Base-by-base conservation (phyloP, 1,140 invertebrate genomes). In the Macrocentrus cingulum region DNA sequence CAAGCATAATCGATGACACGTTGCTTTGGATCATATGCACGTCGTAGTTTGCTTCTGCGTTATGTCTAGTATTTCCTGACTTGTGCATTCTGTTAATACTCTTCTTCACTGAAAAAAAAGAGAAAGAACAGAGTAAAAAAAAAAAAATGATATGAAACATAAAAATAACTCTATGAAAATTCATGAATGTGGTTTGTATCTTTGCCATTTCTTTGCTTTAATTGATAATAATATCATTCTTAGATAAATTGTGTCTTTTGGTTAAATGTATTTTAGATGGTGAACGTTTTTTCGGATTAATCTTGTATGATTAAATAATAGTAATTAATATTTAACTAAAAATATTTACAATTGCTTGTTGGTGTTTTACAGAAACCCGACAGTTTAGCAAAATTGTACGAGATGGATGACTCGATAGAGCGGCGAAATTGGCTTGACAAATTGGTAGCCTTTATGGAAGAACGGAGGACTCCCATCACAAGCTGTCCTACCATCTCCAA, bases 401-500 rank as follows among this genome's bases (percentile, higher is more conserved):
- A 98, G 80, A 94, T 98, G 92, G 95, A 97, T 71, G 92, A 95
- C 69, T 92, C 93, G 75, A 92, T 93, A 41, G 95, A 97, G 66
- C 81, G 95, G 63, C 84, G 91, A 62, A 85, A 84, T 62, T 97
- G 95, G 89, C 82, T 98, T 61, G 95, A 98, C 78, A 91, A 94
- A 75, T 82, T 98, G 65, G 85, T 97, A 56, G 84, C 87, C 55
- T 98, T 94, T 78, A 94, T 97, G 89, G 95, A 98, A 76, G 93
- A 96, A 70, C 82, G 91, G 64, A 88, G 92, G 65, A 91, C 91
- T 60, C 93, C 95, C 41, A 93, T 99, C 65, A 92, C 92, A 55
- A 89, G 92, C 65, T 95, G 95, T 83, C 97, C 97, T 41, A 94
- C 92, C 67, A 98, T 99, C 80, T 95, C 91, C 80, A 98, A 98